Percentiles rank a stretch among this genome's conserved stretches.
Evolutionary conservation across 2,888 invertebrate species (phyloP).

Genomic region (Epsilonema sp.): DNA sequence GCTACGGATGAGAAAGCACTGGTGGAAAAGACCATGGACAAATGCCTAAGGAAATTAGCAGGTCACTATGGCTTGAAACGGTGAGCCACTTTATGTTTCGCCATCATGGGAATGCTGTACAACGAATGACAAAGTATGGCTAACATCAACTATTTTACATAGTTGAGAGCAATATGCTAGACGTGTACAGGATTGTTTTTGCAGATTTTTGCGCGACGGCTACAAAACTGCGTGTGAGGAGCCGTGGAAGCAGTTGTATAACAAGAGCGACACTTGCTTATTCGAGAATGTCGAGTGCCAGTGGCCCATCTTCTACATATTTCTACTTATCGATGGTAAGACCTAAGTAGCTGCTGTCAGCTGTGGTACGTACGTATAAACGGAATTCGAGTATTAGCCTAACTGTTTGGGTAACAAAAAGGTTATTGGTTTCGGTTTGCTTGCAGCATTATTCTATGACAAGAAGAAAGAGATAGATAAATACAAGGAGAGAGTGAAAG

Average conservation of each 20-base stretch:
- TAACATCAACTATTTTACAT: no score
- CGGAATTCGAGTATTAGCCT: conserved; percentile 10
- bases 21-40: conserved; percentile 64
- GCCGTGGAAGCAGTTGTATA: conserved; percentile 53
- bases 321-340: conserved; percentile 79
- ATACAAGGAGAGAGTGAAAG: conserved; percentile 62
- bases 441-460: conserved; percentile 32
- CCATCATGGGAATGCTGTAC: neutral
- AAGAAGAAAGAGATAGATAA: conserved; percentile 72
- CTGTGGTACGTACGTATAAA: no score
- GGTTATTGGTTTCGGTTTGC: conserved; percentile 8
- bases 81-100: conserved; percentile 7
- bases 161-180: no score
- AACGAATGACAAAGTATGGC: neutral
- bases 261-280: conserved; percentile 67
- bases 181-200: no score
- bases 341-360: conserved; percentile 3
- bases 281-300: conserved; percentile 91
- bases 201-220: conserved; percentile 66
- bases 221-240: conserved; percentile 73
- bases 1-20: conserved; percentile 81
- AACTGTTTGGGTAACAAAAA: conserved; percentile 12
- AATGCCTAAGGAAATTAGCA: conserved; percentile 42
- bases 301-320: conserved; percentile 88
- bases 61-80: conserved; percentile 81